phyloP scores from a whole-genome alignment of 1,140 invertebrate species.

The Nasonia giraulti region DNA sequence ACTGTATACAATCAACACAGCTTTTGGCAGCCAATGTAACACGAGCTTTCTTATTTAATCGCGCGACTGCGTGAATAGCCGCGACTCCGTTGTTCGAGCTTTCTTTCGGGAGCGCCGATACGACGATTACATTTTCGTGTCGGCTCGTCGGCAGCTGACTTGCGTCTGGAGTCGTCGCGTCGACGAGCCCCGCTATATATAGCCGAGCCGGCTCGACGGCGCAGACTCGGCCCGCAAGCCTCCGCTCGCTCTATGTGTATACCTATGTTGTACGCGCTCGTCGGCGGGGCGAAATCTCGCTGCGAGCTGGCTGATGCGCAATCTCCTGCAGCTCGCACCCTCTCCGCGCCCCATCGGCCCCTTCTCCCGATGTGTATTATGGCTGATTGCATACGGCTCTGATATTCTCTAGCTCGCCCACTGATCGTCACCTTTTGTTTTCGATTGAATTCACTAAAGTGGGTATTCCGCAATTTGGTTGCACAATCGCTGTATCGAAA shows the following conservation, averaged over 20 bases:
- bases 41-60: too few relatives aligned
- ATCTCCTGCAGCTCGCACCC: too few relatives aligned
- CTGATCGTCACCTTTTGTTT: too few relatives aligned
- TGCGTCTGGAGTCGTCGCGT: conserved; percentile 69
- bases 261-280: not conserved
- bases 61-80: too few relatives aligned
- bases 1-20: too few relatives aligned
- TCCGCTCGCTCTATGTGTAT: not conserved
- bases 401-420: too few relatives aligned
- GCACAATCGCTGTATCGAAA: too few relatives aligned
- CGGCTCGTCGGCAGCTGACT: conserved; percentile 61
- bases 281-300: not conserved
- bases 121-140: conserved; percentile 66
- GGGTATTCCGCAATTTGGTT: too few relatives aligned
- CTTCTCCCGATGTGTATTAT: not conserved
- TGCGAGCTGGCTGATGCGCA: not conserved
- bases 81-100: too few relatives aligned
- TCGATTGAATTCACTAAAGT: too few relatives aligned
- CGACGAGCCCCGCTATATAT: conserved; percentile 67
- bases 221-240: conserved; percentile 56
- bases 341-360: too few relatives aligned
- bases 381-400: not conserved
- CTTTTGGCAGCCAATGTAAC: too few relatives aligned
- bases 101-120: not conserved
- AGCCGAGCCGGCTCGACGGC: conserved; percentile 58